A percentile compares a stretch with the other conserved stretches of the same genome.
phyloP scores from a whole-genome alignment of 2,113 vertebrate species.

The Merops nubicus region DNA sequence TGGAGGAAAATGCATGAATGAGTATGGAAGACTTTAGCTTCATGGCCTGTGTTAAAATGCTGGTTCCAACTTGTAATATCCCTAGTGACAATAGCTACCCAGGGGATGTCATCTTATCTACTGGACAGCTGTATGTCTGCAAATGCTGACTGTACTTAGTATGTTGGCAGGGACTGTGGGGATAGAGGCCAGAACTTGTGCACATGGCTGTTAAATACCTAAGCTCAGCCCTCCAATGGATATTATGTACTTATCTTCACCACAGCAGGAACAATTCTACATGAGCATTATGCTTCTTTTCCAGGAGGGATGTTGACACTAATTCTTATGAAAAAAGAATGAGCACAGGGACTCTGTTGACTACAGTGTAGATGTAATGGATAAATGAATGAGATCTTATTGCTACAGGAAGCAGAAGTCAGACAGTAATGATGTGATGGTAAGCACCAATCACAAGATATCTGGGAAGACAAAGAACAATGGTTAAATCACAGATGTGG shows the following conservation, averaged over 20 bases:
- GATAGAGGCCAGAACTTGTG: not conserved
- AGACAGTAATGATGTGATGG: not conserved
- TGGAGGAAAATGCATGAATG: not conserved
- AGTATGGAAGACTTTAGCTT: not conserved
- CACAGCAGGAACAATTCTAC: constrained; percentile 32
- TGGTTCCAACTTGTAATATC: not conserved
- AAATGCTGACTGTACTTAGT: not conserved
- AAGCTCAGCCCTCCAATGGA: not conserved
- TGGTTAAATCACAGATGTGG: not conserved
- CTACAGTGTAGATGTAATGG: not conserved
- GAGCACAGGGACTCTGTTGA: not conserved
- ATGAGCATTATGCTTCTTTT: not conserved
- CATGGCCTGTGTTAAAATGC: not conserved
- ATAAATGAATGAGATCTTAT: not conserved
- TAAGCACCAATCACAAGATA: not conserved
- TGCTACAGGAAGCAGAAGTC: not conserved
- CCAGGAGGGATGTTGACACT: not conserved
- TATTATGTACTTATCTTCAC: not conserved
- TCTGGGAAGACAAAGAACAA: not conserved
- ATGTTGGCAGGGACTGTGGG: not conserved
- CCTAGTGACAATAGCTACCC: not conserved
- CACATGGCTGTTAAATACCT: not conserved
- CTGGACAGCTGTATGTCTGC: not conserved
- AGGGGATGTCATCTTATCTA: not conserved
- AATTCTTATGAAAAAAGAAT: constrained; percentile 11